phyloP scores from a whole-genome alignment of 2,797 vertebrate species.

The Phataginus tetradactyla region DNA sequence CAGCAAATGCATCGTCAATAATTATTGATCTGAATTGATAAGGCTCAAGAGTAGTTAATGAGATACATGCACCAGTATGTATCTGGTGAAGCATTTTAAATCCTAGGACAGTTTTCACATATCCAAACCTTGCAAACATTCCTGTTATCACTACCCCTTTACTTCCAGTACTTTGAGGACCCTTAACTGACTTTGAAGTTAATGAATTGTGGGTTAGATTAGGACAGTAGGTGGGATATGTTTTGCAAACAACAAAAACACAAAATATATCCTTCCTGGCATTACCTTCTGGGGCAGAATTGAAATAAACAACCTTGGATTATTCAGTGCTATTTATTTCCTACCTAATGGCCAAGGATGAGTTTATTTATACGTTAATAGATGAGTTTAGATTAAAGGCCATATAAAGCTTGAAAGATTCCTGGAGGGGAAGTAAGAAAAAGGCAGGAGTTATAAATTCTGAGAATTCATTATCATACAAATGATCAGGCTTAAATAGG shows the following conservation, averaged over 20 bases:
- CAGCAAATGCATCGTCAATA: neutral
- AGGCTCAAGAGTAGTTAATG: neutral
- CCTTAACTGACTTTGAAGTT: neutral
- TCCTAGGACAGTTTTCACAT: neutral
- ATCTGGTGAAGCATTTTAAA: neutral
- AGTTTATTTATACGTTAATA: slow-evolving; percentile 14
- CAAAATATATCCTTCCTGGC: slow-evolving; percentile 39
- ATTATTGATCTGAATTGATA: neutral
- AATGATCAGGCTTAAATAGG: neutral
- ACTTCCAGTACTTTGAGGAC: neutral
- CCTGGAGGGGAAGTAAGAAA: slow-evolving; percentile 10
- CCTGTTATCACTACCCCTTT: neutral
- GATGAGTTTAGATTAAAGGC: slow-evolving; percentile 22
- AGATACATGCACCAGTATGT: neutral
- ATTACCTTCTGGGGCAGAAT: neutral
- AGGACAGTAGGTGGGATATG: neutral
- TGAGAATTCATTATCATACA: slow-evolving; percentile 36
- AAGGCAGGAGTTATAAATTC: neutral
- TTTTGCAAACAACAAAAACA: slow-evolving; percentile 40
- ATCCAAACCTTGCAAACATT: neutral
- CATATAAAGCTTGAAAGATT: slow-evolving; percentile 8
- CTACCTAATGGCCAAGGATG: slow-evolving; percentile 5
- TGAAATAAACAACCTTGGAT: slow-evolving; percentile 33
- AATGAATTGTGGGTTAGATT: neutral
- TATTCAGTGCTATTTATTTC: slow-evolving; percentile 27